Percentiles rank a stretch among this genome's conserved stretches.
Evolutionary conservation across 2,797 vertebrate species (phyloP).

Genomic region (Steatocranus sp.): DNA sequence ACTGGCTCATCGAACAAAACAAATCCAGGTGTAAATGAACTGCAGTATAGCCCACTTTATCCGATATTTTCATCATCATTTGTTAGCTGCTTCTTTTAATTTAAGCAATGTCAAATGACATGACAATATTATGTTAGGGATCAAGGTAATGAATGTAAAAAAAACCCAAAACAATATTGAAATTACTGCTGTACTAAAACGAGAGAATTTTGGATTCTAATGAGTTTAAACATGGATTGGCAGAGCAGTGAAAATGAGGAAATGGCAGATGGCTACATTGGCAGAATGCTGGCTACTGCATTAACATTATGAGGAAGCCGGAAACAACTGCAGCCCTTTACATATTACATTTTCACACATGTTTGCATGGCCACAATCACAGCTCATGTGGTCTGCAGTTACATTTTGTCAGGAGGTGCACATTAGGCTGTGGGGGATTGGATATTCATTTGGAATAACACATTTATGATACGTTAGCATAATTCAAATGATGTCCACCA

Average conservation of each 20-base stretch:
- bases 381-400: neutral
- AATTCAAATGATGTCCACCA: neutral
- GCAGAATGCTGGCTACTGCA: neutral
- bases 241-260: neutral
- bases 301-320: neutral
- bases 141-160: neutral
- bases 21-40: neutral
- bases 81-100: neutral
- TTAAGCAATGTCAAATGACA: neutral
- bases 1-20: neutral
- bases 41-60: neutral
- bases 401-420: neutral
- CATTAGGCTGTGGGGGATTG: neutral
- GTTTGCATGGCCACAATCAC: neutral
- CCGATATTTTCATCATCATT: neutral
- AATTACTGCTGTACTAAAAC: neutral
- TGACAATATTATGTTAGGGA: neutral
- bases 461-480: neutral
- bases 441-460: neutral
- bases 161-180: neutral
- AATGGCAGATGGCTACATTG: neutral
- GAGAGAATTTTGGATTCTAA: neutral
- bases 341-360: neutral
- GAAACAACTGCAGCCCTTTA: neutral
- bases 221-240: neutral